These are phyloP conservation scores for Harmothoe impar DNA, from an alignment of 2,888 invertebrate genomes.

Conservation along the genomic window DNA sequence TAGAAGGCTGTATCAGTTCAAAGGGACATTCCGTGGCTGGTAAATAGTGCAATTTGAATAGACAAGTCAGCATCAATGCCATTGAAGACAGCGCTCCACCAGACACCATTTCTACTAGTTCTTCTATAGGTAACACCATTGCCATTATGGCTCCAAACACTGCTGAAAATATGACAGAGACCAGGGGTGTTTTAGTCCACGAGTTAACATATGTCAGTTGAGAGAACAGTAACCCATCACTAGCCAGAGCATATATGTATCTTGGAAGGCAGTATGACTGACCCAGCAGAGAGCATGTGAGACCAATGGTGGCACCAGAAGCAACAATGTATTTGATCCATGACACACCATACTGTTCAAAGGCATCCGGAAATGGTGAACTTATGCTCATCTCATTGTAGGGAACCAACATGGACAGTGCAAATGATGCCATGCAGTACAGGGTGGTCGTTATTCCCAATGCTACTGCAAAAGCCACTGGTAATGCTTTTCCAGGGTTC, in stretches of 20 bases:
- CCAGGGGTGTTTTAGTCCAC: conserved; percentile 21
- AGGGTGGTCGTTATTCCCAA: background rate
- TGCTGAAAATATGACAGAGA: background rate
- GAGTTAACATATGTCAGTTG: conserved; percentile 2
- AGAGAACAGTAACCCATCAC: conserved; percentile 25
- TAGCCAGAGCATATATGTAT: background rate
- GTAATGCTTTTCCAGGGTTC: conserved; percentile 28
- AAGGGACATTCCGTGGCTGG: conserved; percentile 23
- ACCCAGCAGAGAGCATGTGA: conserved; percentile 41
- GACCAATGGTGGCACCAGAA: conserved; percentile 9
- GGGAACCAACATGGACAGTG: background rate
- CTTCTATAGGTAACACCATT: background rate
- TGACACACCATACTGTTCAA: background rate
- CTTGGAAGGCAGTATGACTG: conserved; percentile 37
- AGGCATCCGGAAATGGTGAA: conserved; percentile 12
- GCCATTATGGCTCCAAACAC: background rate
- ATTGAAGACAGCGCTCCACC: background rate
- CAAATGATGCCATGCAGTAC: background rate
- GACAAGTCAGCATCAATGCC: background rate
- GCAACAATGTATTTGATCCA: background rate
- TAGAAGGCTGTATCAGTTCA: background rate
- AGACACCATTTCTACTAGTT: conserved; percentile 33
- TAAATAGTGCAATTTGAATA: conserved; percentile 48
- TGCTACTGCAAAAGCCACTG: conserved; percentile 4
- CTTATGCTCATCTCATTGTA: background rate